Base-by-base conservation (phyloP, 2,113 vertebrate genomes). In the Eonycteris spelaea region DNA sequence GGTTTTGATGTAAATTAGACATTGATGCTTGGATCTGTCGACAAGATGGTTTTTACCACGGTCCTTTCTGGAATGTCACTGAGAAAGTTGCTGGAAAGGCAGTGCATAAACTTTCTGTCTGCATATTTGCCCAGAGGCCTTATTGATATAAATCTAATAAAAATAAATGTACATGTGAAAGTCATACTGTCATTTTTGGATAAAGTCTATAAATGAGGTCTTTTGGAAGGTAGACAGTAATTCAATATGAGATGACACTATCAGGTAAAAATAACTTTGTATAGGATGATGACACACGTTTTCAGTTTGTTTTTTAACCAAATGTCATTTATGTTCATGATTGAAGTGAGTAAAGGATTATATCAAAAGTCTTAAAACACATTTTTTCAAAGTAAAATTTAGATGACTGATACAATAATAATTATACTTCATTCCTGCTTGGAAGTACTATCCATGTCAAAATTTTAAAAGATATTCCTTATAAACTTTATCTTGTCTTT, bases 221-320 rank as follows among this genome's bases (percentile, higher is more conserved):
- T 63, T 3, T 14, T 26, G 57, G 28, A 53, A 57, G 45, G 24
- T 59, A 57, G 51, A 57, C 9, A 48, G 79, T 65, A 73, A 94
- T 78, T 87, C 80, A 43, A 51, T 85, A 75, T 5, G 14, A 57
- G 28, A 45, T 28, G 5, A 19, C 35, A 33, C 87, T 71, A 73
- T 57, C 55, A 57, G 53, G 43, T 53, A 88, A 57, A 79, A 92
- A 77, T 51, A 74, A 80, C 75, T 96, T 79, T 48, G 18, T 68
- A 61, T 4, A 73, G 51, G 11, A 22, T 18, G 65, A 57, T 19
- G 22, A 85, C 70, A 74, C 45, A 59, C 18, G 14, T 14, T 40
- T 88, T 51, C 43, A 33, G 19, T 86, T 96, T 95, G 53, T 73
- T 96, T 97, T 90, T 89, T 68, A 89, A 86, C 8, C 45, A 91